Evolutionary conservation across 2,797 vertebrate genomes (phyloP), one percentile per base, ranked within the genome.

Genomic region (Centropyge bicolor): DNA sequence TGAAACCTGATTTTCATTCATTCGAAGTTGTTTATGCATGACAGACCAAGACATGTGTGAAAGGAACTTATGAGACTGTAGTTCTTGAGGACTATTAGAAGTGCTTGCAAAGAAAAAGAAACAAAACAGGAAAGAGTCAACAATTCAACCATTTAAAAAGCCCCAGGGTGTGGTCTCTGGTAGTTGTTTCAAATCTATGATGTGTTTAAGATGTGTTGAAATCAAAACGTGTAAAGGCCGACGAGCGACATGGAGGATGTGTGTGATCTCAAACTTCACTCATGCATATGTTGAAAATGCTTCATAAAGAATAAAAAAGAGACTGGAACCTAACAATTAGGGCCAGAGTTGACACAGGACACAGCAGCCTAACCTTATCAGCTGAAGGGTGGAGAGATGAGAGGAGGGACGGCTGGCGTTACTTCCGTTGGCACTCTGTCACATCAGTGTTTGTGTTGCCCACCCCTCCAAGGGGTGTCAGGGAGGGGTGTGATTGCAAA

Each of bases 401-500:
- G 75, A 76, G 64, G 62, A 80, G 63, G 77, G 69, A 84, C 35
- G 46, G 78, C 70, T 80, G 80, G 74, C 88, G 88, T 93, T 92
- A 91, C 94, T 95, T 95, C 94, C 89, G 87, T 86, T 90, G 86
- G 87, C 89, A 82, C 84, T 62, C 64, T 83, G 84, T 91, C 57
- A 86, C 88, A 77, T 79, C 75, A 70, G 78, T 83, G 85, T 90
- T 90, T 90, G 27, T 31, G 27, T 31, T 31, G 27, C 27, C 27
- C 27, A 2, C 27, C 27, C 27, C 27, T n/a, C n/a, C n/a, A n/a
- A n/a, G n/a, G n/a, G n/a, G n/a, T n/a, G n/a, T n/a, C n/a, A n/a
- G n/a, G n/a, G n/a, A n/a, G n/a, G n/a, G n/a, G n/a, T n/a, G n/a
- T n/a, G n/a, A n/a, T n/a, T n/a, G n/a, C n/a, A n/a, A n/a, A n/a